phyloP scores from a whole-genome alignment of 1,140 invertebrate species.

The Drosophila navojoa region DNA sequence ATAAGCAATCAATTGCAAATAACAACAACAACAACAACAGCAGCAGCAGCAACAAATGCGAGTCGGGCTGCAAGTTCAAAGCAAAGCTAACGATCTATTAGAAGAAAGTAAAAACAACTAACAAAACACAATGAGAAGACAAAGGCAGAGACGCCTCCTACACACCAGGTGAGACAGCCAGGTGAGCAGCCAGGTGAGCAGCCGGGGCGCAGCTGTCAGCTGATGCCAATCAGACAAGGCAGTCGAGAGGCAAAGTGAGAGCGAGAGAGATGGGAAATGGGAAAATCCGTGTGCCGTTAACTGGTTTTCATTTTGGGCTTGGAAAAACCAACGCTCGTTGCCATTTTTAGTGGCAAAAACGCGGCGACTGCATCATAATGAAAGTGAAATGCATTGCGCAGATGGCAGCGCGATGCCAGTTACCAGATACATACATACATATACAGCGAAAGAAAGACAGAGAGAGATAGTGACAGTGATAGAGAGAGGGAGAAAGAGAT shows the following conservation, averaged over 20 bases:
- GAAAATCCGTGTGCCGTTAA: slow-evolving; percentile 51
- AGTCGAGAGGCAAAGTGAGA: neutral
- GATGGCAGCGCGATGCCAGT: slow-evolving; percentile 66
- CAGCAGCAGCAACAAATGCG: neutral
- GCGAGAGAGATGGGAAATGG: slow-evolving; percentile 33
- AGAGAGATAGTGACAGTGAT: slow-evolving; percentile 29
- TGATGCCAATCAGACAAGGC: slow-evolving; percentile 57
- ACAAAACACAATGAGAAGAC: slow-evolving; percentile 62
- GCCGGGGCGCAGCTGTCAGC: slow-evolving; percentile 64
- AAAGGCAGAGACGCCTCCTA: slow-evolving; percentile 50
- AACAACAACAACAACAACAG: slow-evolving; percentile 20
- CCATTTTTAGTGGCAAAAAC: slow-evolving; percentile 80
- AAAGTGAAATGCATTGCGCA: slow-evolving; percentile 82
- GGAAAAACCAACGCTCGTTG: slow-evolving; percentile 72
- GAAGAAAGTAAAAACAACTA: slow-evolving; percentile 81
- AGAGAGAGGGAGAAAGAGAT: neutral
- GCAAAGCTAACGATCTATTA: slow-evolving; percentile 81
- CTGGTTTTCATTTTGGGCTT: slow-evolving; percentile 80
- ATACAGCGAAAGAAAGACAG: slow-evolving; percentile 11
- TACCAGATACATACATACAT: slow-evolving; percentile 53
- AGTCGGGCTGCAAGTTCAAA: slow-evolving; percentile 61
- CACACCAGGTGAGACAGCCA: slow-evolving; percentile 56
- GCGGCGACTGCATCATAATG: slow-evolving; percentile 80
- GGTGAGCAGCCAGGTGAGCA: neutral
- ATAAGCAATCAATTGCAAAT: slow-evolving; percentile 77